phyloP scores from a whole-genome alignment of 1,140 invertebrate species.

The Pogonomyrmex barbatus region DNA sequence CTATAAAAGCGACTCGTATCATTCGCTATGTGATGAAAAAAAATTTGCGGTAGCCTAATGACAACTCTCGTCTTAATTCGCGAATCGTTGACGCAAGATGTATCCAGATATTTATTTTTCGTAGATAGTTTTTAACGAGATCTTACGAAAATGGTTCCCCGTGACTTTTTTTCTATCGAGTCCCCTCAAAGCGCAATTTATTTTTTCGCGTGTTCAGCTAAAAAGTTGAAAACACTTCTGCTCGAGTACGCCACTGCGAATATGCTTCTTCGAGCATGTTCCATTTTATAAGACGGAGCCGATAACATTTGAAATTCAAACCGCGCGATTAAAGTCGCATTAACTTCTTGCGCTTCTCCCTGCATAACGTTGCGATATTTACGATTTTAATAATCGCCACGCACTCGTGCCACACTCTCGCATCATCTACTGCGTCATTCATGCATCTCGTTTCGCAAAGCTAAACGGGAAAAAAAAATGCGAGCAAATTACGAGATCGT shows the following conservation, averaged over 20 bases:
- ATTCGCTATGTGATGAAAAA: conserved; percentile 18
- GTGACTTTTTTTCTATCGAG: not conserved
- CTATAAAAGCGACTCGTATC: conserved; percentile 27
- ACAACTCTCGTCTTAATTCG: conserved; percentile 24
- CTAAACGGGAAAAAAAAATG: not conserved
- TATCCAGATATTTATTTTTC: not conserved
- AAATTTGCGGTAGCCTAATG: conserved; percentile 27
- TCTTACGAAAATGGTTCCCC: not conserved
- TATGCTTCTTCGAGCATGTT: conserved; percentile 65
- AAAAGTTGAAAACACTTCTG: not conserved
- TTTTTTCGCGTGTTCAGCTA: not conserved
- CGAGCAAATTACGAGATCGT: conserved; percentile 5
- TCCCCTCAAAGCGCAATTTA: not conserved
- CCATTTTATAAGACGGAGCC: conserved; percentile 68
- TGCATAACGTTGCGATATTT: conserved; percentile 27
- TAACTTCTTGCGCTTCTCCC: conserved; percentile 75
- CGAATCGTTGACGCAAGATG: conserved; percentile 30
- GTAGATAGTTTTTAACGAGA: not conserved
- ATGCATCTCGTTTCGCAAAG: conserved; percentile 25
- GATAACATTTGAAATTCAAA: conserved; percentile 85
- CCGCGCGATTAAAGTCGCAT: conserved; percentile 85
- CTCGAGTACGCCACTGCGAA: conserved; percentile 72
- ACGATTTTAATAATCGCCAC: conserved; percentile 6
- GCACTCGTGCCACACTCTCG: not conserved
- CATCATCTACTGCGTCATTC: not conserved